phyloP scores from a whole-genome alignment of 2,888 invertebrate genomes.

The Coleophora flavipennella region DNA sequence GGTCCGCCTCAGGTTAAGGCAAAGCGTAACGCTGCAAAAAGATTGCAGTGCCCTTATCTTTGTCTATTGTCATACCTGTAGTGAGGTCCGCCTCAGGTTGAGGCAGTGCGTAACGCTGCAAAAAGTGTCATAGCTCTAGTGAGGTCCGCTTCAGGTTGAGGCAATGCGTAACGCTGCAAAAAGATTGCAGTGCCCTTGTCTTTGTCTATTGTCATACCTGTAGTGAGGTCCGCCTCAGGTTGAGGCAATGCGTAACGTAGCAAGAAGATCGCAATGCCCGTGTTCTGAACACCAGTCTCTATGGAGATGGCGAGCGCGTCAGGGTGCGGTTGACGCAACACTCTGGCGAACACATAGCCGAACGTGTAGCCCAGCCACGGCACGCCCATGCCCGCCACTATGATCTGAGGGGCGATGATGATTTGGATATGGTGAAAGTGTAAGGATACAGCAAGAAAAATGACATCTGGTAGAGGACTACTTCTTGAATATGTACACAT shows the following conservation, averaged over 20 bases:
- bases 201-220: too few species aligned
- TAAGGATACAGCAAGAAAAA: too few species aligned
- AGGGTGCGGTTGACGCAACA: constrained; percentile 73
- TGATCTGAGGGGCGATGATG: constrained; percentile 73
- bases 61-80: constrained; percentile 81
- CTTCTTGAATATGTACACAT: too few species aligned
- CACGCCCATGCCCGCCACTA: constrained; percentile 83
- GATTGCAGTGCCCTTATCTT: too few species aligned
- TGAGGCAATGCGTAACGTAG: constrained; percentile 72
- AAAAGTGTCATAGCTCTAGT: too few species aligned
- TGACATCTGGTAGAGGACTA: too few species aligned
- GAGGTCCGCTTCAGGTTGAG: too few species aligned
- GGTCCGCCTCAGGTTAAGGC: constrained; percentile 79
- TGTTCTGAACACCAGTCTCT: constrained; percentile 95
- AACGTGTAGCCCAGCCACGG: constrained; percentile 86
- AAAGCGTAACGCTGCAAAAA: constrained; percentile 50
- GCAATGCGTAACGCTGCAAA: constrained; percentile 61
- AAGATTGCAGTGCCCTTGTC: too few species aligned
- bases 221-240: constrained; percentile 60
- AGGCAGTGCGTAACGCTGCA: constrained; percentile 62
- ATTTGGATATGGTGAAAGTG: too few species aligned
- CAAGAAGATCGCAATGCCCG: constrained; percentile 92
- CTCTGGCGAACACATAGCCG: constrained; percentile 76
- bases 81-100: constrained; percentile 92
- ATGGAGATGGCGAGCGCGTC: constrained; percentile 91